These are phyloP conservation scores for Noctua comes DNA, from an alignment of 2,888 invertebrate species.

Conservation along the genomic window DNA sequence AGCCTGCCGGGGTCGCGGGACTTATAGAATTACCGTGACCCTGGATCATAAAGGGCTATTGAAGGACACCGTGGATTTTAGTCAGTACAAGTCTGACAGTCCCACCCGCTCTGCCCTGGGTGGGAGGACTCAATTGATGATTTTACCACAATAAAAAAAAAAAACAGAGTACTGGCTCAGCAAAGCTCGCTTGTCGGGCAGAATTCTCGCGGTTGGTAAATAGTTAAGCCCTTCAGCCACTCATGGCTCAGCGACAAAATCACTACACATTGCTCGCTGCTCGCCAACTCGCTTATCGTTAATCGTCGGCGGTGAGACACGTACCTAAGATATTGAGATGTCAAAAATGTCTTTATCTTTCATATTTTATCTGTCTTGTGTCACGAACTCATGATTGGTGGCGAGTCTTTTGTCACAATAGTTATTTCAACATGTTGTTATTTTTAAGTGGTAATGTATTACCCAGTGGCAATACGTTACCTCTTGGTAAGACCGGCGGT, in stretches of 20 bases:
- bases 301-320: background rate
- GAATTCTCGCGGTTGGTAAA: background rate
- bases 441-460: no score
- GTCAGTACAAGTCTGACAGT: no score
- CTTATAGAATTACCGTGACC: no score
- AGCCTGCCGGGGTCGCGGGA: no score
- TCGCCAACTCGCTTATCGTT: background rate
- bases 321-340: background rate
- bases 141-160: no score
- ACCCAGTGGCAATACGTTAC: background rate
- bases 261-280: background rate
- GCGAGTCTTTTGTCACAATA: background rate
- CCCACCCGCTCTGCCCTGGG: no score
- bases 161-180: background rate
- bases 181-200: background rate
- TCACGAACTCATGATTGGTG: background rate
- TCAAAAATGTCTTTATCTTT: slow-evolving; percentile 16
- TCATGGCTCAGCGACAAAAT: background rate
- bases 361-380: background rate
- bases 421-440: slow-evolving; percentile 17
- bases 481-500: background rate
- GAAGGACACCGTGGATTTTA: no score
- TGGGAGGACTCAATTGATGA: no score
- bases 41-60: no score
- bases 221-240: background rate